A percentile compares a stretch with the other conserved stretches of the same genome.
Conservation (phyloP, 1,140 invertebrate genomes). For the Harlomillsia oculata region DNA sequence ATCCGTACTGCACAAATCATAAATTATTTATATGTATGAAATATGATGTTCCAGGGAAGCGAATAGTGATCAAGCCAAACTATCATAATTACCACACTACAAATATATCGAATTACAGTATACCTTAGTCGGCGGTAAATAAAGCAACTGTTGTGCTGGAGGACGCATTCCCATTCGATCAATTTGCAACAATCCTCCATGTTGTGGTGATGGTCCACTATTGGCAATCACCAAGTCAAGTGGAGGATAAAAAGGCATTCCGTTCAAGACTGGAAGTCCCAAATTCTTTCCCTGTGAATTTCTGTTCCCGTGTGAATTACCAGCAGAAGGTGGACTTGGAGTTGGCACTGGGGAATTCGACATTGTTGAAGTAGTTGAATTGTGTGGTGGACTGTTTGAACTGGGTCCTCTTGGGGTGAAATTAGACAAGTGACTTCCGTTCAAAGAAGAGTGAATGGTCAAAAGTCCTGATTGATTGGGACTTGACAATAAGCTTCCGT, state of each 20-base stretch:
- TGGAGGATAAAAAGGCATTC: not conserved
- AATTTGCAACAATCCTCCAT: too few relatives aligned
- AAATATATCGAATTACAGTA: not conserved
- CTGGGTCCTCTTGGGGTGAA: not conserved
- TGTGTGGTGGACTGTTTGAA: constrained; percentile 1
- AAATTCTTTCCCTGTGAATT: not conserved
- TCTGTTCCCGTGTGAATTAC: not conserved
- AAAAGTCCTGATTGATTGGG: constrained; percentile 1
- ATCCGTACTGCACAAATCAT: constrained; percentile 19
- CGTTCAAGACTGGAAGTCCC: not conserved
- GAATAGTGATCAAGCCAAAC: too few relatives aligned
- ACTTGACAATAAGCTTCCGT: constrained; percentile 5
- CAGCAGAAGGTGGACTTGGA: not conserved
- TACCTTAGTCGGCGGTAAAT: constrained; percentile 31
- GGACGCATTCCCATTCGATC: constrained; percentile 5
- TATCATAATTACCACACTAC: not conserved
- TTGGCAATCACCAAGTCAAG: not conserved
- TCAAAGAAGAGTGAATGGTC: not conserved
- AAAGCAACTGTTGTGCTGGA: constrained; percentile 22
- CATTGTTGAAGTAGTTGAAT: constrained; percentile 4
- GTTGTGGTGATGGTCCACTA: not conserved
- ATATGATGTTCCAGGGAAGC: too few relatives aligned
- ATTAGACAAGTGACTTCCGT: not conserved
- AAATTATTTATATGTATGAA: not conserved
- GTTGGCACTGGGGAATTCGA: not conserved